These are phyloP conservation scores for Tor tambroides DNA, from an alignment of 2,113 vertebrate genomes.

Conservation along the genomic window DNA sequence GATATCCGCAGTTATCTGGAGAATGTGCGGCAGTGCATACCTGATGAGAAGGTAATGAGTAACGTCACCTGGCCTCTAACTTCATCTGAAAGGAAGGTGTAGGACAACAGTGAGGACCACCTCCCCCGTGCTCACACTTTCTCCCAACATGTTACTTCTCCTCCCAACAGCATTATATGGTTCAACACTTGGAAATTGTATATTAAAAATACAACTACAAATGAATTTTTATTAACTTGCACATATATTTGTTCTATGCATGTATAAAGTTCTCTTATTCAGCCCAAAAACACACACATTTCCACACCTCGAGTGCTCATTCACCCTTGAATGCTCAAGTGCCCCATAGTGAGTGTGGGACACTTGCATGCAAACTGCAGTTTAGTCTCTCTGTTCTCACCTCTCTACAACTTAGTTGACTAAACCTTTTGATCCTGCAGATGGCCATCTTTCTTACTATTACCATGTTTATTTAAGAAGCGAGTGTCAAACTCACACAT, in stretches of 20 bases:
- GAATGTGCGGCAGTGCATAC: slow-evolving; percentile 88
- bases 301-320: not conserved
- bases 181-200: not conserved
- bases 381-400: slow-evolving; percentile 51
- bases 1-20: slow-evolving; percentile 95
- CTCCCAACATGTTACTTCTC: not conserved
- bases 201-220: not conserved
- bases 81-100: not conserved
- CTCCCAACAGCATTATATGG: not conserved
- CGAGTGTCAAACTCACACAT: slow-evolving; percentile 10
- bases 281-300: not conserved
- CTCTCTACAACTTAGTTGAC: slow-evolving; percentile 5
- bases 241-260: not conserved
- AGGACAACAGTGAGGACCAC: not conserved
- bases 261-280: not conserved
- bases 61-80: not conserved
- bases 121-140: not conserved
- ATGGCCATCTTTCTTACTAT: slow-evolving; percentile 36
- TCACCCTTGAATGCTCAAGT: slow-evolving; percentile 45
- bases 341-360: slow-evolving; percentile 8
- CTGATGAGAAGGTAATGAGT: slow-evolving; percentile 90
- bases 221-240: not conserved
- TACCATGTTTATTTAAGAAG: slow-evolving; percentile 39
- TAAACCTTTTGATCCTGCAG: slow-evolving; percentile 27
- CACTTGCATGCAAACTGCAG: slow-evolving; percentile 47